phyloP scores from a whole-genome alignment of 1,140 invertebrate genomes.

The Belonocnema kinseyi region DNA sequence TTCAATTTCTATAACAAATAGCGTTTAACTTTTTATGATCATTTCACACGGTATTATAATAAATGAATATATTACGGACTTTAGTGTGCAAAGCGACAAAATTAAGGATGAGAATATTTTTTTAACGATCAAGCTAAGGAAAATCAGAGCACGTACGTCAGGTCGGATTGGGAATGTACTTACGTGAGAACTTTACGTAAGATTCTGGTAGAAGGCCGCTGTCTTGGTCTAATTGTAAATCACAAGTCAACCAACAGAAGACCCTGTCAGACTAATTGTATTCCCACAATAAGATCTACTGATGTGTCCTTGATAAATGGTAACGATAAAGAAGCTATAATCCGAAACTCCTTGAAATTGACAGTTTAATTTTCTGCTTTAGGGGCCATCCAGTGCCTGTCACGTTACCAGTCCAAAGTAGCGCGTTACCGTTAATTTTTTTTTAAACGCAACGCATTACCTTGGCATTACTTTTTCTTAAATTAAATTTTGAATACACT shows the following conservation, averaged over 20 bases:
- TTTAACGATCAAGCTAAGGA: not conserved
- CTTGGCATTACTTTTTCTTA: too few relatives aligned
- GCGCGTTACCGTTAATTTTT: too few relatives aligned
- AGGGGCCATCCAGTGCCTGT: too few relatives aligned
- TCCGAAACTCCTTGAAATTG: not conserved
- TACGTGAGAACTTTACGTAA: conserved; percentile 26
- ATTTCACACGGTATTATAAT: not conserved
- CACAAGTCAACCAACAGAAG: conserved; percentile 17
- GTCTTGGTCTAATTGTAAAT: conserved; percentile 31
- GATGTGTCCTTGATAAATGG: not conserved
- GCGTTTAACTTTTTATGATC: too few relatives aligned
- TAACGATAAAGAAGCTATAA: not conserved
- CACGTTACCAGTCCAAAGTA: too few relatives aligned
- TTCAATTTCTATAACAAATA: too few relatives aligned
- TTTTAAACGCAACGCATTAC: too few relatives aligned
- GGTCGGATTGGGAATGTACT: not conserved
- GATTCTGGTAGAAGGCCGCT: conserved; percentile 6
- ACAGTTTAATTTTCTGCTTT: too few relatives aligned
- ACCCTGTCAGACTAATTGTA: not conserved
- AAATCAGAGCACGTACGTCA: conserved; percentile 20
- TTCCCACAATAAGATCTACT: not conserved
- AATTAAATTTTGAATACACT: too few relatives aligned
- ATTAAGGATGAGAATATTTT: not conserved
- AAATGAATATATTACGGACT: not conserved
- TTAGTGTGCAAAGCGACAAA: conserved; percentile 22